Evolutionary conservation across 2,888 invertebrate species (phyloP).

Genomic region (Eutolmus rufibarbis): DNA sequence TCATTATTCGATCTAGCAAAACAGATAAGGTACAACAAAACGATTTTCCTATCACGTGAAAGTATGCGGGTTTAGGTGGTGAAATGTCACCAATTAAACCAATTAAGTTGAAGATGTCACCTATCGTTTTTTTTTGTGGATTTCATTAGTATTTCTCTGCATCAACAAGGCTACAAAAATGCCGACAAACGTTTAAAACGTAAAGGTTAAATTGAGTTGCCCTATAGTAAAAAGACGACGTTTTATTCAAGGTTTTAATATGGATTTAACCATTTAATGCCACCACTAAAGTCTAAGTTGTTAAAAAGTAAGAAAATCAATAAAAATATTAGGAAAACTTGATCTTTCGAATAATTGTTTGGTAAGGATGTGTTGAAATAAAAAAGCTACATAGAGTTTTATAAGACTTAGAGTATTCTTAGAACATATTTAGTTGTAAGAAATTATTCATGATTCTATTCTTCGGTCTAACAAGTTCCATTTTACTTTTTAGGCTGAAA

Average conservation of each 20-base stretch:
- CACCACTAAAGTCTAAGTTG: too few species aligned
- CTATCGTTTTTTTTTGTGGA: background rate
- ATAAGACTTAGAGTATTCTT: background rate
- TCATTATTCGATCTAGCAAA: background rate
- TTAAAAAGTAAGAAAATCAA: too few species aligned
- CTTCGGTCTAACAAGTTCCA: background rate
- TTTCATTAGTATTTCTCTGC: background rate
- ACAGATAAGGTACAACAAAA: background rate
- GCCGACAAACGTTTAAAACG: background rate
- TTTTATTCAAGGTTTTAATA: background rate
- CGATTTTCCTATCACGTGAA: background rate
- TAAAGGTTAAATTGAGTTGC: background rate
- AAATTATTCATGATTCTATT: background rate
- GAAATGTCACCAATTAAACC: background rate
- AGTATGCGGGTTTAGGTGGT: background rate
- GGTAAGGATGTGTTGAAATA: too few species aligned
- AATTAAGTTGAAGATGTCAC: background rate
- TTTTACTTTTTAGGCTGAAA: constrained; percentile 55
- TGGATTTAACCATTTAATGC: too few species aligned
- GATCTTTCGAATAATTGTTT: too few species aligned
- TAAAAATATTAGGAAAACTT: too few species aligned
- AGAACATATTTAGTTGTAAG: background rate
- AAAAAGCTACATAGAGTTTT: too few species aligned
- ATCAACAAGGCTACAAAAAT: background rate
- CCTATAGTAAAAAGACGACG: background rate